Percentiles rank a stretch among this genome's conserved stretches.
Conservation (phyloP, 2,888 invertebrate species). For the Pyrgus malvae region DNA sequence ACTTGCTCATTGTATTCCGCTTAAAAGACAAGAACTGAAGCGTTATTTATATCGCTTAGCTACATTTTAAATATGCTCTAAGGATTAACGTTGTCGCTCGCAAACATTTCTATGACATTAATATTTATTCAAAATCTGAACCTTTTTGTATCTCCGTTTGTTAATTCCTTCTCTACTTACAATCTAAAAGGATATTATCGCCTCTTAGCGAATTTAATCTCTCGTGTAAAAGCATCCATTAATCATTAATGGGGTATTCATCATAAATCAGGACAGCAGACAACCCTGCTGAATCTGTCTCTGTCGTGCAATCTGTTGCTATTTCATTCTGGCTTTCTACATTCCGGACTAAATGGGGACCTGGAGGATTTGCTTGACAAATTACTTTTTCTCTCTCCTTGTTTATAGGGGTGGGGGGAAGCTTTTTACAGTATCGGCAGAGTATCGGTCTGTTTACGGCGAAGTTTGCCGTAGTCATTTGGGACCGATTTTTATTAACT, state of each 20-base stretch:
- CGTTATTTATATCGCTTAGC: conserved; percentile 16
- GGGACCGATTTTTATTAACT: conserved; percentile 77
- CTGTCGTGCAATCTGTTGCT: conserved; percentile 32
- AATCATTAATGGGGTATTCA: conserved; percentile 63
- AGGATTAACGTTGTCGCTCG: conserved; percentile 23
- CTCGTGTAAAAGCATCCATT: conserved; percentile 50
- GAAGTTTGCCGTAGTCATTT: conserved; percentile 67
- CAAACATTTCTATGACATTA: conserved; percentile 30
- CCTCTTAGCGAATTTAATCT: conserved; percentile 48
- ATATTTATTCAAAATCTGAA: conserved; percentile 35
- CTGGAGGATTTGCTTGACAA: conserved; percentile 75
- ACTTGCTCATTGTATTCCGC: neutral
- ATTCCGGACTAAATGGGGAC: conserved; percentile 54
- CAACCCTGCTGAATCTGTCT: conserved; percentile 32
- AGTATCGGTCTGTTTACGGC: conserved; percentile 65
- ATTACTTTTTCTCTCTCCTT: conserved; percentile 74
- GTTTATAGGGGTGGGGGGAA: conserved; percentile 49
- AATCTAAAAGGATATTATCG: conserved; percentile 38
- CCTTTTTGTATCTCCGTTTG: conserved; percentile 35
- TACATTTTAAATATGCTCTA: conserved; percentile 22
- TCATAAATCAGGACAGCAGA: conserved; percentile 48
- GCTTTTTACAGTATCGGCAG: conserved; percentile 47
- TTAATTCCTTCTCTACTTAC: conserved; percentile 34
- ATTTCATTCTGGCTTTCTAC: conserved; percentile 43
- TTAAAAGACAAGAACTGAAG: conserved; percentile 1